Base-by-base conservation (phyloP, 1,140 invertebrate genomes). In the Prorops nasuta region DNA sequence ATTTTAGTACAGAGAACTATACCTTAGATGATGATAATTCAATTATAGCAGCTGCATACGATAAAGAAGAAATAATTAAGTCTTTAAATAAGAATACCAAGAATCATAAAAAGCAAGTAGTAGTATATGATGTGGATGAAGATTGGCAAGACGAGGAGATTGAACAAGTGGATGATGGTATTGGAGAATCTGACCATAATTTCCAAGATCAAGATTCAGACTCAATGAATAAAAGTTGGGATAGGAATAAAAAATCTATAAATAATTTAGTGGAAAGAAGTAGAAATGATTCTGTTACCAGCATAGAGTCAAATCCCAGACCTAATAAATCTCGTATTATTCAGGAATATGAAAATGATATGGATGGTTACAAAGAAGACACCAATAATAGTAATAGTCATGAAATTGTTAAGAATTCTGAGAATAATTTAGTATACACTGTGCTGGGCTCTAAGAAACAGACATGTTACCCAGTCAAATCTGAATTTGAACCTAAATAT, bases 361-460 rank as follows among this genome's bases (percentile, higher is more conserved):
- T n/a, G n/a, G n/a, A n/a, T n/a, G n/a, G 54, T 36, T 56, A 55
- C 50, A 60, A 21, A 28, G 36, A 47, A 3, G 52, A 56, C 37
- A 56, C 60, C 9, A 55, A 60, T 43, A 63, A 64, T 20, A 66
- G 53, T 28, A 62, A 71, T 40, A 50, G 38, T 41, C 57, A 74
- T 39, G 70, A 72, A 41, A 72, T 74, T 44, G 56, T 77, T 1
- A 67, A 77, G 22, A 72, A 66, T 65, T 40, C 63, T 3, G 76
- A 78, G 20, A 72, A 78, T 44, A 68, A 78, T 63, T 49, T 77
- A 17, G 63, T 77, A 16, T 78, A 77, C 20, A 77, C 76, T 3
- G 74, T 78, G 12, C 56, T 78, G 20, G 71, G 69, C n/a, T 65
- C 72, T 22, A 78, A 76, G 32, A 78, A 77, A 35, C 62, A 62